These are phyloP conservation scores for Australoheros scitulus DNA, from an alignment of 2,113 vertebrate genomes.

Conservation along the genomic window DNA sequence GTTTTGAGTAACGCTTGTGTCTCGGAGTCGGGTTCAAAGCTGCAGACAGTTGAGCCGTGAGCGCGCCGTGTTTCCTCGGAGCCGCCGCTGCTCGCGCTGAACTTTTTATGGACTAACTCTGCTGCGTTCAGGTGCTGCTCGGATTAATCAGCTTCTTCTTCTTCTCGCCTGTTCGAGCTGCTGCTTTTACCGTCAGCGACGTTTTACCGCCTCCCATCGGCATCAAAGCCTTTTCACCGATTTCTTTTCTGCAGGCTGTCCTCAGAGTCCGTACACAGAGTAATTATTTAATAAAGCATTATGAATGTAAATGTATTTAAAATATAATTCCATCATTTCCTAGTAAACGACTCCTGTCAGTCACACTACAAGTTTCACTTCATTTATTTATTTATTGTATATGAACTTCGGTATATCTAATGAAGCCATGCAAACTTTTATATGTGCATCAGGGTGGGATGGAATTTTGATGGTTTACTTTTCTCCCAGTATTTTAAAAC, in stretches of 20 bases:
- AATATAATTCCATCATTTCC: not conserved
- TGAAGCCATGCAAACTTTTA: too few species aligned
- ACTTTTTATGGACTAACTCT: constrained; percentile 2
- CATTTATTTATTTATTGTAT: not conserved
- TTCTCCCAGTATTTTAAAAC: not conserved
- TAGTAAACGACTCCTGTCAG: not conserved
- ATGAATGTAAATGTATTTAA: not conserved
- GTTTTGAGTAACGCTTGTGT: not conserved
- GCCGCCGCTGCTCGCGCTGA: constrained; percentile 11
- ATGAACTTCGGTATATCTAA: too few species aligned
- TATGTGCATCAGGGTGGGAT: not conserved
- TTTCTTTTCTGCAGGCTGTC: not conserved
- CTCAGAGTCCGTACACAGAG: not conserved
- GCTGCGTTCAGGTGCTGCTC: constrained; percentile 45
- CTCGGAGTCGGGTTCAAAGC: not conserved
- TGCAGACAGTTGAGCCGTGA: not conserved
- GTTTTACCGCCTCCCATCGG: constrained; percentile 4
- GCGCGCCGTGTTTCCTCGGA: constrained; percentile 16
- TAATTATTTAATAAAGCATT: not conserved
- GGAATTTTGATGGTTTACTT: not conserved
- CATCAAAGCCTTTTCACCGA: not conserved
- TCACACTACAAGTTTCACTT: not conserved
- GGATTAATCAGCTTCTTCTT: not conserved
- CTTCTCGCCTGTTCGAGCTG: not conserved
- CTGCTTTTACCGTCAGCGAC: not conserved